phyloP scores from a whole-genome alignment of 2,888 invertebrate genomes.

The Balanococcus diminutus region DNA sequence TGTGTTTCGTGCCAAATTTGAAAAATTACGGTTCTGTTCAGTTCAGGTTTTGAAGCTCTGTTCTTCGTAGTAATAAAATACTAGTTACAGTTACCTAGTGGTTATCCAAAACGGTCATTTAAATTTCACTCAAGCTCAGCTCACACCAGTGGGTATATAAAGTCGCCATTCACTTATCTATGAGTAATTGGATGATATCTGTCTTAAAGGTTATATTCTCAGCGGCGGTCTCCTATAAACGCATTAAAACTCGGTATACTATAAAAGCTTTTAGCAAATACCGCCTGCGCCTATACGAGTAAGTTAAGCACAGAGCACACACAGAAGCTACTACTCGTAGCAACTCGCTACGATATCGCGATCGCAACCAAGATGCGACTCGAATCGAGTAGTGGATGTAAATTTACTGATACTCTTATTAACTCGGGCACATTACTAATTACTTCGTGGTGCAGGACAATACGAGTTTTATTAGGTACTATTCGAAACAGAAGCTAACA shows the following conservation, averaged over 20 bases:
- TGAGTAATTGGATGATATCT: constrained; percentile 4
- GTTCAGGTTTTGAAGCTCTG: no score
- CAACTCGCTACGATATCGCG: neutral
- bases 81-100: neutral
- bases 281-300: neutral
- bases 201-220: neutral
- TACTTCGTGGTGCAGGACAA: constrained; percentile 15
- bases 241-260: neutral
- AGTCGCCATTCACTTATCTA: neutral
- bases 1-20: no score
- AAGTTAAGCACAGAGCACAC: no score
- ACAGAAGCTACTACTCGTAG: neutral
- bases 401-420: constrained; percentile 43
- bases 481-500: constrained; percentile 40
- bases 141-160: neutral
- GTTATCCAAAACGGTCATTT: neutral
- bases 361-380: neutral
- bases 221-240: constrained; percentile 13
- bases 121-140: neutral
- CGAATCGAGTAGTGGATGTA: neutral
- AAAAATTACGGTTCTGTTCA: no score
- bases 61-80: neutral
- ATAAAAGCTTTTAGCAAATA: constrained; percentile 37
- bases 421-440: constrained; percentile 40
- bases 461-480: constrained; percentile 35